Base-by-base conservation (phyloP, 2,797 vertebrate genomes). In the Steatocranus sp. region DNA sequence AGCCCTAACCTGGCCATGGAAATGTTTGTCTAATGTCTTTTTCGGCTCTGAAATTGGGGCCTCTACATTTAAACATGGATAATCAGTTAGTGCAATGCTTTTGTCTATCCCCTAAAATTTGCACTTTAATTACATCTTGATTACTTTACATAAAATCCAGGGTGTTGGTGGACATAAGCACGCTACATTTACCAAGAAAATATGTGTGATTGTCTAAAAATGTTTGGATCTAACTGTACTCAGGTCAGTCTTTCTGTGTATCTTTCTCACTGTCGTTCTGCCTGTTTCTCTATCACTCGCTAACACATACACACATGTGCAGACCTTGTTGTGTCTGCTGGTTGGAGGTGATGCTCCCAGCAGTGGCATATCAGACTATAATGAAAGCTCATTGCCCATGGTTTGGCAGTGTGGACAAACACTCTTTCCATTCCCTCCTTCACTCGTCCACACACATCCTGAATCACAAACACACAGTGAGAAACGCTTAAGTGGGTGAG, bases 401-500 rank as follows among this genome's bases (percentile, higher is more conserved):
- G 86, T 91, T 87, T 93, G 92, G 81, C 90, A 88, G 83, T 91
- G 84, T 92, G 91, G 89, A 93, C 91, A 90, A 89, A 90, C 86
- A 85, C 78, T 83, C 79, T 82, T 61, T 85, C 74, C 53, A 70
- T 78, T 76, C 81, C 58, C 66, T 14, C n/a, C 61, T 43, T 17
- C 75, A 76, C 58, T 43, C 30, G 53, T 61, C 5, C 54, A 54
- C 54, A 48, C 80, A 85, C 80, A 78, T 8, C 56, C 32, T 63
- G 38, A 85, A 56, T 70, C 77, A 83, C 82, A 89, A 76, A 85
- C 87, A 87, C 88, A 87, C 80, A 79, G n/a, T 74, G 56, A 86
- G 75, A 89, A 89, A 91, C 75, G 79, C 86, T 89, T 87, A 84
- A 88, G 83, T 83, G 81, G 82, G 85, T 93, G 91, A 94, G 87